Conservation (phyloP, 2,113 vertebrate species). For the Salvator merianae region DNA sequence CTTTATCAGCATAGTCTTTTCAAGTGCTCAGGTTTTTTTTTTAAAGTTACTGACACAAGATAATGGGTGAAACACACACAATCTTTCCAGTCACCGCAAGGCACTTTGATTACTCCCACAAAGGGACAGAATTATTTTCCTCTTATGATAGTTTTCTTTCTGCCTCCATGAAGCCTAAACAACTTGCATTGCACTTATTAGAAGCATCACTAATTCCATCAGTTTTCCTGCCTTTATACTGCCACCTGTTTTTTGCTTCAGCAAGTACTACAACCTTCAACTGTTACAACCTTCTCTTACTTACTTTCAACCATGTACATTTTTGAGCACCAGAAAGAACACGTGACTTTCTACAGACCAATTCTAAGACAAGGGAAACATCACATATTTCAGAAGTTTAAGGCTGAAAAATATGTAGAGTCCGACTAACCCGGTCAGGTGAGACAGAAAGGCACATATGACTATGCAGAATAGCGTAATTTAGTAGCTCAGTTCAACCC, state of each 20-base stretch:
- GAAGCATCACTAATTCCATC: constrained; percentile 15
- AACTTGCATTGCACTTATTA: constrained; percentile 33
- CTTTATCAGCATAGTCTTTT: constrained; percentile 39
- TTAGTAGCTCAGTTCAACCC: neutral
- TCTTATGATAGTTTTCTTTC: constrained; percentile 32
- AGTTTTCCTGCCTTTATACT: constrained; percentile 39
- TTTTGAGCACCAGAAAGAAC: neutral
- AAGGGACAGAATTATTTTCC: neutral
- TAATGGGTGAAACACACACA: constrained; percentile 15
- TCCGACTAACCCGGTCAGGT: too few relatives aligned
- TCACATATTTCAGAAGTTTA: neutral
- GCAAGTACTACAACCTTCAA: constrained; percentile 20
- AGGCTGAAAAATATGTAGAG: neutral
- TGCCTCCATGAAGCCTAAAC: constrained; percentile 21
- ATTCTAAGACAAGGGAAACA: neutral
- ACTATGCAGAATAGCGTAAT: neutral
- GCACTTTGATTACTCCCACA: constrained; percentile 27
- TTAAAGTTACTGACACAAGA: neutral
- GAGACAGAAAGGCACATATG: neutral
- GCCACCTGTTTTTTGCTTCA: constrained; percentile 31
- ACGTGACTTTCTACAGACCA: neutral
- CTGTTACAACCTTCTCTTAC: constrained; percentile 49
- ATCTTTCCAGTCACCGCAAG: constrained; percentile 51
- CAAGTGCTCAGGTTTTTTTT: constrained; percentile 48
- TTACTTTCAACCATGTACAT: constrained; percentile 12